Evolutionary conservation across 2,797 vertebrate species (phyloP), one percentile per base, ranked within the genome.

Genomic region (Helicolenus hilgendorfi): DNA sequence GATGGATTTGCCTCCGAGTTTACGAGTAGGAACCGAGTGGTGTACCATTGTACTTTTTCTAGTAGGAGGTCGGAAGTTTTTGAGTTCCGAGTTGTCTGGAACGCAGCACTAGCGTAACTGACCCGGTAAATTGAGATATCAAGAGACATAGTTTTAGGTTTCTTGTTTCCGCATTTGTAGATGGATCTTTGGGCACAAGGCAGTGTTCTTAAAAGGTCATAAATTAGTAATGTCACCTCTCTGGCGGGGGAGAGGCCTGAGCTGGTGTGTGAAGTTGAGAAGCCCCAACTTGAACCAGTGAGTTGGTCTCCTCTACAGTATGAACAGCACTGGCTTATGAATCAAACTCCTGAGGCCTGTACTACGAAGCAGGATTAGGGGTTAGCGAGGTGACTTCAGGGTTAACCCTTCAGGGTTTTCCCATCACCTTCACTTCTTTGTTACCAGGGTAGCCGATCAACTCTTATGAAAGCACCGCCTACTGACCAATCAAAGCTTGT

Each of bases 151-250:
- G 63, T 78, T 88, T 79, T 45, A 35, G 72, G 71, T 68, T 63
- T 53, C 49, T 53, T 53, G 49, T 53, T 53, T 45, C 60, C 24
- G 4, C 22, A 3, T 70, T 70, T 59, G 70, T 45, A 65, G 38
- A 60, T 29, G 70, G 49, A 69, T 85, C 53, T 85, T 62, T 72
- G 70, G 20, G 49, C 65, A 27, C 63, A 0, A 49, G 27, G 56
- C 20, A 20, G 53, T 67, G 73, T 67, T 74, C 78, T 64, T 78
- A 74, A 88, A 83, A 83, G 63, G 56, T 77, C 10, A 81, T 83
- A 41, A 85, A 84, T 83, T 65, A 83, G 38, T 68, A 77, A 88
- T 73, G 77, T 59, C 45, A 35, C 68, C 72, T 76, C 62, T 63
- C 24, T 67, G 36, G 65, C 22, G 2, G 22, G 22, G 33, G 22